Base-by-base conservation (phyloP, 2,113 vertebrate genomes). In the Catagonus wagneri region DNA sequence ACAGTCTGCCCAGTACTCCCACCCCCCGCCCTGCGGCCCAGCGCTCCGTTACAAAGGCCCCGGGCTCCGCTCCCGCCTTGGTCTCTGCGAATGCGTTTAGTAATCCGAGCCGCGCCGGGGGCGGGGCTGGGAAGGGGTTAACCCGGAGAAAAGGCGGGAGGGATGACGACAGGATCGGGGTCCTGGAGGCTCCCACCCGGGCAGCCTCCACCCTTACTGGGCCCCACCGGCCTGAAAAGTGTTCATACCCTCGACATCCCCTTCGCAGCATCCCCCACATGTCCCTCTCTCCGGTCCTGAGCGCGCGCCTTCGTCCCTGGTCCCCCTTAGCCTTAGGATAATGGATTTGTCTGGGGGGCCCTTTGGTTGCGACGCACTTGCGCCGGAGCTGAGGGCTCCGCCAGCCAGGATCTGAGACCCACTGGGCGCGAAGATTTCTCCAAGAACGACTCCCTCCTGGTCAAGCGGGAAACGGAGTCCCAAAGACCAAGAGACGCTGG, bases 101-200 rank as follows among this genome's bases (percentile, higher is more conserved):
- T 97, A 98, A 97, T 94, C 93, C 75, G 97, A 98, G 96, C 96
- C 91, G 96, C 54, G 22, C 58, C n/a, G 94, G 93, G 94, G 97
- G 97, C 97, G 97, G 97, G 69, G 94, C 97, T 85, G 83, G 97
- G 97, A 97, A 97, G 97, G 98, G 96, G 98, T 98, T 96, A 97
- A 97, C 89, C 60, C 22, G 32, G 50, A 94, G 85, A 75, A 83
- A 90, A 75, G 79, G 78, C 50, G 65, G 97, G 96, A 97, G 96
- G 96, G 93, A 61, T 19, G 76, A 75, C n/a, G n/a, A 66, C 83
- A 22, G 86, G 32, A 25, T 68, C 16, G 32, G 75, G 85, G 69
- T 90, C 83, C 69, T 19, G 5, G 60, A 87, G 92, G 72, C 80
- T 92, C 65, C 36, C 54, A 71, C 20, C 29, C 4, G 9, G 27